Conservation (phyloP, 2,113 vertebrate species). For the Alces alces region DNA sequence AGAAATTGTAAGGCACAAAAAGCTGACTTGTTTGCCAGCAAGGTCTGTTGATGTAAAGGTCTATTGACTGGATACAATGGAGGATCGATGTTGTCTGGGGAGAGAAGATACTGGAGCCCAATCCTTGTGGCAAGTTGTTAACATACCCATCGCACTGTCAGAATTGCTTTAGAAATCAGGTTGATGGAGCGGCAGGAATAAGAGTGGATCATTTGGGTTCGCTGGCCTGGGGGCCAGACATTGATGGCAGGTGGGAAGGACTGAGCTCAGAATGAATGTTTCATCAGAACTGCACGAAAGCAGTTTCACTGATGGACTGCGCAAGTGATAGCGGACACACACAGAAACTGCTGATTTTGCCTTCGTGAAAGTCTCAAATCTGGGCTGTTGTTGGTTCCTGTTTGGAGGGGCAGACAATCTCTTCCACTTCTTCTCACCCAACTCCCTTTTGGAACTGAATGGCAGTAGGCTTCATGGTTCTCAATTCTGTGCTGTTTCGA, state of each 20-base stretch:
- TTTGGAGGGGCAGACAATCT: neutral
- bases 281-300: neutral
- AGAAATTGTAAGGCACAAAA: slow-evolving; percentile 18
- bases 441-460: neutral
- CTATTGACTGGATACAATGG: slow-evolving; percentile 60
- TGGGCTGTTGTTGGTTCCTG: neutral
- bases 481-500: neutral
- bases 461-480: neutral
- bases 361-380: neutral
- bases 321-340: neutral
- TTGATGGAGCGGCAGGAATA: slow-evolving; percentile 40
- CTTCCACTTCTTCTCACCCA: neutral
- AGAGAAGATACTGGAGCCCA: slow-evolving; percentile 21
- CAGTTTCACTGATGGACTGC: neutral
- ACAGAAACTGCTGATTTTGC: neutral
- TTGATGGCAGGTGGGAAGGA: neutral
- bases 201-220: neutral
- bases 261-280: neutral
- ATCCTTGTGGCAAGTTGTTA: neutral
- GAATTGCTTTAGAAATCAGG: slow-evolving; percentile 45
- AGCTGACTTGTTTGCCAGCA: neutral
- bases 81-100: slow-evolving; percentile 64
- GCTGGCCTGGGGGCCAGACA: neutral
- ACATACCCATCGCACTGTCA: slow-evolving; percentile 23
- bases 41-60: slow-evolving; percentile 33